phyloP scores from a whole-genome alignment of 2,113 vertebrate species.

The Podarcis muralis region DNA sequence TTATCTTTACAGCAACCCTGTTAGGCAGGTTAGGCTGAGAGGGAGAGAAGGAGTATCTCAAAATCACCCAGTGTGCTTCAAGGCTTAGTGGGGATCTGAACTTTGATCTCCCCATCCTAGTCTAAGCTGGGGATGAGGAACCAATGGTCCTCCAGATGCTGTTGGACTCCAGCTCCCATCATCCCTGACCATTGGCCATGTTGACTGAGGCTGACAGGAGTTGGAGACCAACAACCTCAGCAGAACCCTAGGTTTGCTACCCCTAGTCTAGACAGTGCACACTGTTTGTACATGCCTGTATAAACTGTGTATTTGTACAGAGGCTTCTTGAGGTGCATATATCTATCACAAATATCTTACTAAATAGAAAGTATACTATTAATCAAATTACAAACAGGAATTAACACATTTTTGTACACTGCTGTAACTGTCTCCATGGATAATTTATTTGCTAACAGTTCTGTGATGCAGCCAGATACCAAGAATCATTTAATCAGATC shows the following conservation, averaged over 20 bases:
- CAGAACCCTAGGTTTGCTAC: background rate
- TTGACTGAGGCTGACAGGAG: too few species aligned
- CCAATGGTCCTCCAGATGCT: background rate
- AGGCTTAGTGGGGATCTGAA: background rate
- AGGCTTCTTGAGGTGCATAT: background rate
- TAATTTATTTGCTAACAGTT: background rate
- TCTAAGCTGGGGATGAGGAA: too few species aligned
- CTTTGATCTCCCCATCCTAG: background rate
- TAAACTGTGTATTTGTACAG: background rate
- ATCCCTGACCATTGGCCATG: too few species aligned
- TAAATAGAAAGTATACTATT: background rate
- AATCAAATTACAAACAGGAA: background rate
- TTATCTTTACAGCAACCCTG: background rate
- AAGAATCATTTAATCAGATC: conserved; percentile 33
- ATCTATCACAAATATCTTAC: background rate
- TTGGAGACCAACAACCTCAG: background rate
- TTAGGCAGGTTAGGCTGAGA: background rate
- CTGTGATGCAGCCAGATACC: conserved; percentile 20
- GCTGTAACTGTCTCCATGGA: background rate
- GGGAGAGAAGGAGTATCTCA: background rate
- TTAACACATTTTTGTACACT: background rate
- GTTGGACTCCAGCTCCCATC: too few species aligned
- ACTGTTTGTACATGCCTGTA: background rate
- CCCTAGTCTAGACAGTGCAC: background rate
- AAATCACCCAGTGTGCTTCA: background rate